These are phyloP conservation scores for Drosophila pseudotakahashii DNA, from an alignment of 2,888 invertebrate species.

Conservation along the genomic window DNA sequence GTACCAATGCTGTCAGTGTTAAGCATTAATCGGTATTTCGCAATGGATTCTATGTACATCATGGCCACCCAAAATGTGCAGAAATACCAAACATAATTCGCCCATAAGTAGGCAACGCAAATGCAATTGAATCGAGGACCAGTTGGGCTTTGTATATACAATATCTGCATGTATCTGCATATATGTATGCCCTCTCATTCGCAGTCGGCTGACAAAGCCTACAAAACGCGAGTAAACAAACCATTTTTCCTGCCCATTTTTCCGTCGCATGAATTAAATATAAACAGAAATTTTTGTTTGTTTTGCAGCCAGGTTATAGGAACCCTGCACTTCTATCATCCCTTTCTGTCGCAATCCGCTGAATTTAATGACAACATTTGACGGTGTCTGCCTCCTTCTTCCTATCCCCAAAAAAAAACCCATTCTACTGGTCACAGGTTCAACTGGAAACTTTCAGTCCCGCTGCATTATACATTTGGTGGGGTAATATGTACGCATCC, in stretches of 20 bases:
- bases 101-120: conserved; percentile 61
- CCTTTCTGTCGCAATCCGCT: conserved; percentile 1
- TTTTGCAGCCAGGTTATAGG: conserved; percentile 28
- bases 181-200: background rate
- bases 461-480: conserved; percentile 31
- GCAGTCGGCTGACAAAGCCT: background rate
- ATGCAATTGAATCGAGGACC: conserved; percentile 44
- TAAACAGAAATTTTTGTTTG: conserved; percentile 68
- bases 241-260: conserved; percentile 2
- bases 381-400: conserved; percentile 33
- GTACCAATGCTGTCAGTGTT: conserved; percentile 30
- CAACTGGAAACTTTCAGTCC: conserved; percentile 24
- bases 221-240: conserved; percentile 1
- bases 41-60: conserved; percentile 55
- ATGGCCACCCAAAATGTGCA: background rate
- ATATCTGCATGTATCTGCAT: background rate
- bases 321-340: background rate
- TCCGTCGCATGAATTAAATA: conserved; percentile 64
- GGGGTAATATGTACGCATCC: conserved; percentile 4
- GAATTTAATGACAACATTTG: conserved; percentile 65
- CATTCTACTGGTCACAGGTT: no score
- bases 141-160: background rate
- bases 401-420: background rate
- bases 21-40: conserved; percentile 74
- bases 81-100: conserved; percentile 13